A percentile compares a stretch with the other conserved stretches of the same genome.
These are phyloP conservation scores for Parotocinclus haroldoi DNA, from an alignment of 2,797 vertebrate species.

Conservation along the genomic window DNA sequence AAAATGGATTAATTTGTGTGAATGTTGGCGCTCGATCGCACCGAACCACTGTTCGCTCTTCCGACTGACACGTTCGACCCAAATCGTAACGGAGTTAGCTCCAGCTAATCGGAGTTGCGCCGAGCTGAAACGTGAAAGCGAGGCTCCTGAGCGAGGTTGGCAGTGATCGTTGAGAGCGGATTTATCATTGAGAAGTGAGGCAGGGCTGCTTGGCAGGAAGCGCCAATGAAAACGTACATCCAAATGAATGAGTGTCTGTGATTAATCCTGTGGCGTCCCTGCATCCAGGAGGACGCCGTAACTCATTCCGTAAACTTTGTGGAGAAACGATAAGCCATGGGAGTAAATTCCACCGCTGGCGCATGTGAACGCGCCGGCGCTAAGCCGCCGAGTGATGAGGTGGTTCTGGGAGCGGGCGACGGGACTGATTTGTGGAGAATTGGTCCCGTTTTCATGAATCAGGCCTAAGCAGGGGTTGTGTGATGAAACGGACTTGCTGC, in stretches of 20 bases:
- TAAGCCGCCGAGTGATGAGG: constrained; percentile 35
- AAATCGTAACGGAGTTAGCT: too few relatives aligned
- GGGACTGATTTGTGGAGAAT: constrained; percentile 47
- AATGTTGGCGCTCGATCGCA: too few relatives aligned
- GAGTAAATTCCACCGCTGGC: constrained; percentile 50
- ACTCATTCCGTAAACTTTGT: constrained; percentile 51
- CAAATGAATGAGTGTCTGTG: constrained; percentile 51
- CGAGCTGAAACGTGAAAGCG: too few relatives aligned
- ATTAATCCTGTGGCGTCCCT: constrained; percentile 48
- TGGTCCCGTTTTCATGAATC: constrained; percentile 47
- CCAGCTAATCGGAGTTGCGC: too few relatives aligned
- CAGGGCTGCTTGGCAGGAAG: constrained; percentile 40
- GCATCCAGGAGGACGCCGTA: constrained; percentile 41
- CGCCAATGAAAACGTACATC: constrained; percentile 50
- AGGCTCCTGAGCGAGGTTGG: not conserved
- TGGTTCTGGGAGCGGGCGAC: constrained; percentile 20
- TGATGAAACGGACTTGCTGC: constrained; percentile 28
- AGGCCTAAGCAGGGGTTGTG: constrained; percentile 31
- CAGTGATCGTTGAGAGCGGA: constrained; percentile 24
- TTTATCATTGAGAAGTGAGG: constrained; percentile 39
- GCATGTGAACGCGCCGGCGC: constrained; percentile 43
- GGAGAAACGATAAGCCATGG: constrained; percentile 40
- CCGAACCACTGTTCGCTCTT: too few relatives aligned
- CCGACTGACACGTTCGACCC: too few relatives aligned
- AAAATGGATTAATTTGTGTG: too few relatives aligned